A percentile compares a stretch with the other conserved stretches of the same genome.
Conservation (phyloP, 2,113 vertebrate genomes). For the Trichomycterus rosablanca region DNA sequence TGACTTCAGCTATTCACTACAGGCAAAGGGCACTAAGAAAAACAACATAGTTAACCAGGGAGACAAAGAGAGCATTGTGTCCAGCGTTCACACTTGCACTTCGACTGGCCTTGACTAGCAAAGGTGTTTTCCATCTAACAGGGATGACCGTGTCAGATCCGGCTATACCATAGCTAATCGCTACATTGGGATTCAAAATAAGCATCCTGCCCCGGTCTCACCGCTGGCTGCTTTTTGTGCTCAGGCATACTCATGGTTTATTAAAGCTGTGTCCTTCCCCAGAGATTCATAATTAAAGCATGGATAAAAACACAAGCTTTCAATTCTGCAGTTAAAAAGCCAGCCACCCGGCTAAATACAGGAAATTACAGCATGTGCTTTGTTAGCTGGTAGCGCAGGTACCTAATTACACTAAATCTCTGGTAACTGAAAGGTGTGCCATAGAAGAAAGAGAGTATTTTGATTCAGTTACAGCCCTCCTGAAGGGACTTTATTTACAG, state of each 20-base stretch:
- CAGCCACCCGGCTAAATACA: constrained; percentile 4
- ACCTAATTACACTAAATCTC: constrained; percentile 9
- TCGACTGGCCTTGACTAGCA: too few relatives aligned
- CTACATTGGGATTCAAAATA: constrained; percentile 39
- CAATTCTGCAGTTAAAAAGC: constrained; percentile 26
- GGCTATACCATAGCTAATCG: constrained; percentile 27
- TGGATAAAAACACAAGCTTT: constrained; percentile 29
- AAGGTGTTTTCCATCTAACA: too few relatives aligned
- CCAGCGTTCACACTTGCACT: too few relatives aligned
- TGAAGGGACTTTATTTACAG: constrained; percentile 12
- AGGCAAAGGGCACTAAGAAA: constrained; percentile 25
- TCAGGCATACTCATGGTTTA: constrained; percentile 49
- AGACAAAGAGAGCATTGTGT: too few relatives aligned
- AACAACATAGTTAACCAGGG: too few relatives aligned
- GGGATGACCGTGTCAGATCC: constrained; percentile 18
- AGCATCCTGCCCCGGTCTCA: constrained; percentile 10
- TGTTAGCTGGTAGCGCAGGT: constrained; percentile 31
- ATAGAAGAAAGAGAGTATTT: constrained; percentile 10
- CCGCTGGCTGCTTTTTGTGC: constrained; percentile 24
- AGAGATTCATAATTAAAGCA: constrained; percentile 44
- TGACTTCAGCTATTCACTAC: constrained; percentile 35
- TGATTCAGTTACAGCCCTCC: background rate
- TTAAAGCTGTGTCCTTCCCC: constrained; percentile 39
- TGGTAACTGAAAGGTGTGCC: constrained; percentile 21
- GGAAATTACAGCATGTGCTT: constrained; percentile 24